Evolutionary conservation across 2,888 invertebrate species (phyloP).

Genomic region (Pyralis farinalis): DNA sequence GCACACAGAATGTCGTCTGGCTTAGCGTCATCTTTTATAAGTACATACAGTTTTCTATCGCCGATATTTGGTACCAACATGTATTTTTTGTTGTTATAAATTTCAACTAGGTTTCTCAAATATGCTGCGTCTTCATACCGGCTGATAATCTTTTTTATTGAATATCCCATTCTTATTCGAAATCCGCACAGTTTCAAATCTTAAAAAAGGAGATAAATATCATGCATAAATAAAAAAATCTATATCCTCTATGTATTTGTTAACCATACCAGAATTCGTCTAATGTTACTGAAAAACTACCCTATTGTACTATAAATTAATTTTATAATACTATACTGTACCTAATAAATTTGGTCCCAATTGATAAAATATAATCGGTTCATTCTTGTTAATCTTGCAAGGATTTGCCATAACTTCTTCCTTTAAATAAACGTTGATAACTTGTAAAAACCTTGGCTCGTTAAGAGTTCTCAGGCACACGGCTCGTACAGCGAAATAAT

Average conservation of each 20-base stretch:
- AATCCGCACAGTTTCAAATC: constrained; percentile 83
- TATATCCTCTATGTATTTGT: no score
- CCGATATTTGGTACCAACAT: constrained; percentile 73
- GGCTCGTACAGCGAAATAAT: constrained; percentile 92
- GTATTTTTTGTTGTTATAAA: constrained; percentile 76
- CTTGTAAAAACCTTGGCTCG: constrained; percentile 86
- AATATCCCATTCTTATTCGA: constrained; percentile 80
- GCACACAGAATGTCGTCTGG: constrained; percentile 82
- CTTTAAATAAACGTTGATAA: constrained; percentile 85
- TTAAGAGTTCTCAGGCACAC: constrained; percentile 91
- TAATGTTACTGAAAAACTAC: no score
- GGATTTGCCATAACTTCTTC: constrained; percentile 83
- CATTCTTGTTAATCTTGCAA: constrained; percentile 84
- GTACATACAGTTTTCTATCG: constrained; percentile 74
- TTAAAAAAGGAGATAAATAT: constrained; percentile 73
- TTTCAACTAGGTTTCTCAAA: constrained; percentile 51
- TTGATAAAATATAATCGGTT: constrained; percentile 72
- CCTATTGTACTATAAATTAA: no score
- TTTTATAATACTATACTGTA: constrained; percentile 20
- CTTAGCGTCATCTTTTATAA: constrained; percentile 73
- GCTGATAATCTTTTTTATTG: constrained; percentile 58
- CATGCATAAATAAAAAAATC: constrained; percentile 1
- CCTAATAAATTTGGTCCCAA: constrained; percentile 44
- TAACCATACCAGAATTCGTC: no score
- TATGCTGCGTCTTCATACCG: constrained; percentile 30